phyloP scores from a whole-genome alignment of 2,797 vertebrate species.

The Arctocebus calabarensis region DNA sequence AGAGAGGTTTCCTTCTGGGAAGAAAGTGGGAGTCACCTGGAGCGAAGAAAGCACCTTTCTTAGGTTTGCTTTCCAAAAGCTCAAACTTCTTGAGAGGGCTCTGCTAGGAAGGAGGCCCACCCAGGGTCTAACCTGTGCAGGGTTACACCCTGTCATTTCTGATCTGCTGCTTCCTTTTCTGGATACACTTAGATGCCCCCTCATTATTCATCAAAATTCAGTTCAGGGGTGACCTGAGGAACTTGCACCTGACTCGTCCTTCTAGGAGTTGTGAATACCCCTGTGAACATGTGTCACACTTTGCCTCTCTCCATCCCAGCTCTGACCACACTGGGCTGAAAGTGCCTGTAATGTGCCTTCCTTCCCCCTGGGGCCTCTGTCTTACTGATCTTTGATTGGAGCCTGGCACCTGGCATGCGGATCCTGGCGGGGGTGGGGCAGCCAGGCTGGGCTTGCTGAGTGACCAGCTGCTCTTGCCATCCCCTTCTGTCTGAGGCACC shows the following conservation, averaged over 20 bases:
- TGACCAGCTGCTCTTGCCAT: neutral
- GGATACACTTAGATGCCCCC: neutral
- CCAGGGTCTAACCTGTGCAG: neutral
- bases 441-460: neutral
- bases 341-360: too few relatives aligned
- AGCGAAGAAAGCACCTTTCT: neutral
- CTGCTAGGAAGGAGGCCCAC: neutral
- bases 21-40: neutral
- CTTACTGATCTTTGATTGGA: neutral
- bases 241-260: neutral
- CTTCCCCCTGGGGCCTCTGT: too few relatives aligned
- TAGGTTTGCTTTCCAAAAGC: neutral
- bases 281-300: neutral
- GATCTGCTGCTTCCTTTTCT: neutral
- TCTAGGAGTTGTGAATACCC: neutral
- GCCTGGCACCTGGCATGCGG: neutral
- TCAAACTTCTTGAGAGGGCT: neutral
- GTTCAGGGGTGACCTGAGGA: neutral
- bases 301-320: neutral
- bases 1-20: neutral
- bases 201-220: neutral
- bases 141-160: neutral
- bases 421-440: neutral
- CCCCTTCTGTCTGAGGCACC: neutral
- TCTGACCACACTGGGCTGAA: neutral